Percentiles rank a stretch among this genome's conserved stretches.
These are phyloP conservation scores for Ceriagrion tenellum DNA, from an alignment of 2,888 invertebrate species.

Conservation along the genomic window DNA sequence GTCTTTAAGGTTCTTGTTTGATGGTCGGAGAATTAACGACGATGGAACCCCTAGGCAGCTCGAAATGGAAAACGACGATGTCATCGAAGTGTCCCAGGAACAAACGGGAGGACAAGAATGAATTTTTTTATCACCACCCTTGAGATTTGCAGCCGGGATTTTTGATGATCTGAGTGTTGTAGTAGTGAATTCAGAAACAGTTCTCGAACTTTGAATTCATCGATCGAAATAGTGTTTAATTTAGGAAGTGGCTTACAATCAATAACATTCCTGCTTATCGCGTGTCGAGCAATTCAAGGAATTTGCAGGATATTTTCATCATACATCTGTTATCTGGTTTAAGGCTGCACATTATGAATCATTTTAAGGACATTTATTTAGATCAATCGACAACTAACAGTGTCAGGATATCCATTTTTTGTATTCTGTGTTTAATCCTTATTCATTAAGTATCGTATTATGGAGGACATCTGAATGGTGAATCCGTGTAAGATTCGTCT, in stretches of 20 bases:
- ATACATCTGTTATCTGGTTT: slow-evolving; percentile 33
- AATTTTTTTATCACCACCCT: background rate
- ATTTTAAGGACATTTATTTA: slow-evolving; percentile 19
- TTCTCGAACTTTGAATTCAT: slow-evolving; percentile 38
- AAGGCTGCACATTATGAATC: slow-evolving; percentile 60
- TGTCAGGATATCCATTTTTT: slow-evolving; percentile 48
- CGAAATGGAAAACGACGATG: slow-evolving; percentile 86
- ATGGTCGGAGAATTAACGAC: slow-evolving; percentile 85
- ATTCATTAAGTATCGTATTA: slow-evolving; percentile 34
- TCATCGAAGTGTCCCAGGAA: slow-evolving; percentile 86
- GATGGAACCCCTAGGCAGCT: slow-evolving; percentile 86
- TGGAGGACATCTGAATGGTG: slow-evolving; percentile 27
- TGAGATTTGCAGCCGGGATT: slow-evolving; percentile 32
- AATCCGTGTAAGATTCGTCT: slow-evolving; percentile 43
- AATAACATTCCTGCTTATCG: too few relatives aligned
- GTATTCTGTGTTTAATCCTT: slow-evolving; percentile 40
- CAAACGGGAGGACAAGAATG: slow-evolving; percentile 80
- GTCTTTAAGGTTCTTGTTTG: slow-evolving; percentile 85
- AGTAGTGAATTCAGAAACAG: slow-evolving; percentile 46
- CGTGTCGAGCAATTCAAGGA: too few relatives aligned
- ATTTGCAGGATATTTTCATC: slow-evolving; percentile 44
- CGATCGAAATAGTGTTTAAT: slow-evolving; percentile 42
- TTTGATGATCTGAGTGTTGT: slow-evolving; percentile 41
- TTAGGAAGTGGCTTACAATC: slow-evolving; percentile 58
- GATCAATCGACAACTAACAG: background rate